phyloP scores from a whole-genome alignment of 2,113 vertebrate species.

The Psephotus haematonotus region DNA sequence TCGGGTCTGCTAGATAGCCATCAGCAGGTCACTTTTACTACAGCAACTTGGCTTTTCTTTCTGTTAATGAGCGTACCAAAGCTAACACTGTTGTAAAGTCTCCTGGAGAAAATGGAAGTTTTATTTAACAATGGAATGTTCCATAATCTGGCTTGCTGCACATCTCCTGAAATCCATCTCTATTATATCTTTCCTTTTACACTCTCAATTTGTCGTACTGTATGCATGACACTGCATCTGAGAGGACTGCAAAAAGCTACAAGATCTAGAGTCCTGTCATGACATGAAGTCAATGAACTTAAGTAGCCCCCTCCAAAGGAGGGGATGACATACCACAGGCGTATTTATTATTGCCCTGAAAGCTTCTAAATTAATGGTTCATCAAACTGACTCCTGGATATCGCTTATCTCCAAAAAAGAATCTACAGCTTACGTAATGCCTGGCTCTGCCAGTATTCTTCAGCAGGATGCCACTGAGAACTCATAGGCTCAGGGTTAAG shows the following conservation, averaged over 20 bases:
- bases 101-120: not conserved
- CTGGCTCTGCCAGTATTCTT: not conserved
- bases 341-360: not conserved
- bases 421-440: not conserved
- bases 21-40: not conserved
- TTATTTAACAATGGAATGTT: not conserved
- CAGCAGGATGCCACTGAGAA: not conserved
- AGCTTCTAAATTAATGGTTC: not conserved
- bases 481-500: not conserved
- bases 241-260: not conserved
- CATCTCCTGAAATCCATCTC: not conserved
- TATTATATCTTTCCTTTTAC: not conserved
- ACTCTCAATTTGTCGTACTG: not conserved
- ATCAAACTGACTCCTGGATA: not conserved
- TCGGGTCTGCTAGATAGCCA: not conserved
- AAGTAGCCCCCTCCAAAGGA: not conserved
- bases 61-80: not conserved
- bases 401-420: not conserved
- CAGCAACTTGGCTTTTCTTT: not conserved
- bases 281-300: not conserved
- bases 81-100: not conserved
- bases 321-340: not conserved
- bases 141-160: not conserved
- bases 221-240: not conserved
- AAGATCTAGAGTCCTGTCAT: not conserved